Percentiles rank a stretch among this genome's conserved stretches.
These are phyloP conservation scores for Solea solea DNA, from an alignment of 2,113 vertebrate genomes.

Conservation along the genomic window DNA sequence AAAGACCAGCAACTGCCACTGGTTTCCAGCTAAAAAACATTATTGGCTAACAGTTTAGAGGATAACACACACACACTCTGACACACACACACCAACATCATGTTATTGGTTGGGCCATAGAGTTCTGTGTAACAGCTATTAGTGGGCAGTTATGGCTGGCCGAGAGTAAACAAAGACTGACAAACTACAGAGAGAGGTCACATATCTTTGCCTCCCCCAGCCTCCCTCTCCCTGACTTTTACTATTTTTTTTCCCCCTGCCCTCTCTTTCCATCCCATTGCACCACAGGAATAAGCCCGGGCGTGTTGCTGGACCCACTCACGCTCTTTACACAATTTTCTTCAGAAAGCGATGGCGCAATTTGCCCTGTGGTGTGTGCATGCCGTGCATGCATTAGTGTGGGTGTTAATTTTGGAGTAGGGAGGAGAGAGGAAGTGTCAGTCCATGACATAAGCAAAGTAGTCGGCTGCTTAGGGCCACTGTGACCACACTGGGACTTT, in stretches of 20 bases:
- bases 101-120: slow-evolving; percentile 45
- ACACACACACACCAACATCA: slow-evolving; percentile 10
- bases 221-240: neutral
- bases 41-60: no score
- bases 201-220: slow-evolving; percentile 1
- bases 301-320: slow-evolving; percentile 50
- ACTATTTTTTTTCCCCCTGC: neutral
- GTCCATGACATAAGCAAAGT: neutral
- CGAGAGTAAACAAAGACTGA: slow-evolving; percentile 60
- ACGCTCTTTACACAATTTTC: slow-evolving; percentile 40
- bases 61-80: no score
- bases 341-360: slow-evolving; percentile 44
- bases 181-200: slow-evolving; percentile 50
- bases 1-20: no score
- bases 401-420: neutral
- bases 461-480: no score
- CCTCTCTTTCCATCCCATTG: neutral
- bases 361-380: slow-evolving; percentile 3
- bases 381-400: neutral
- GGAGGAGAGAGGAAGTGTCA: neutral
- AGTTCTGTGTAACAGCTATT: slow-evolving; percentile 31
- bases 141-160: slow-evolving; percentile 45
- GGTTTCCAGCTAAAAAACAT: no score
- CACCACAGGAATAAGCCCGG: neutral
- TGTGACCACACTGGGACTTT: no score